Conservation (phyloP, 2,888 invertebrate species). For the Xylophagus ater region DNA sequence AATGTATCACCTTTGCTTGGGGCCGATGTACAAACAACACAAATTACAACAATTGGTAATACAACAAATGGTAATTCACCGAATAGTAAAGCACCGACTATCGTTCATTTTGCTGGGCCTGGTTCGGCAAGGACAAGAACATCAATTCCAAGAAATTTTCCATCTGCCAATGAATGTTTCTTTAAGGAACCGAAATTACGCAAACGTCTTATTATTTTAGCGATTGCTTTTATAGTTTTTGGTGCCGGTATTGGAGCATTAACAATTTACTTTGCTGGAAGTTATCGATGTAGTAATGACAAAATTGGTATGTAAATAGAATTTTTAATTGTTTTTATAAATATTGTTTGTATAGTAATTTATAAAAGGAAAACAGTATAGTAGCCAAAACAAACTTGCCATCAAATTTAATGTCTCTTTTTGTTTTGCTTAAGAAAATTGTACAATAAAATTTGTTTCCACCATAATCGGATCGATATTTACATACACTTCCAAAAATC, state of each 20-base stretch:
- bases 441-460: too few relatives aligned
- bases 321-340: too few relatives aligned
- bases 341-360: too few relatives aligned
- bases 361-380: too few relatives aligned
- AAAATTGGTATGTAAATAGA: conserved; percentile 7
- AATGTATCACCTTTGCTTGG: conserved; percentile 18
- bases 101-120: conserved; percentile 30
- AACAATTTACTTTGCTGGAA: conserved; percentile 36
- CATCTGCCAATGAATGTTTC: conserved; percentile 8
- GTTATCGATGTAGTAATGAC: conserved; percentile 20
- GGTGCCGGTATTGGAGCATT: conserved; percentile 38
- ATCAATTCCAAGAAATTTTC: conserved; percentile 18
- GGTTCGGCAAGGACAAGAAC: conserved; percentile 21
- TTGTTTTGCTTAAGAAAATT: too few relatives aligned
- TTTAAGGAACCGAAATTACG: conserved; percentile 59
- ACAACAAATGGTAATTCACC: conserved; percentile 16
- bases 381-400: too few relatives aligned
- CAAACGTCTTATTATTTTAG: conserved; percentile 41
- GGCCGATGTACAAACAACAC: conserved; percentile 13
- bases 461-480: too few relatives aligned
- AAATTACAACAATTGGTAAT: conserved; percentile 6
- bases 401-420: too few relatives aligned
- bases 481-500: too few relatives aligned
- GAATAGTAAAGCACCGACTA: conserved; percentile 32
- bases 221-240: conserved; percentile 34